These are phyloP conservation scores for Sebastes trivittatus DNA, from an alignment of 2,797 vertebrate species.

Conservation along the genomic window DNA sequence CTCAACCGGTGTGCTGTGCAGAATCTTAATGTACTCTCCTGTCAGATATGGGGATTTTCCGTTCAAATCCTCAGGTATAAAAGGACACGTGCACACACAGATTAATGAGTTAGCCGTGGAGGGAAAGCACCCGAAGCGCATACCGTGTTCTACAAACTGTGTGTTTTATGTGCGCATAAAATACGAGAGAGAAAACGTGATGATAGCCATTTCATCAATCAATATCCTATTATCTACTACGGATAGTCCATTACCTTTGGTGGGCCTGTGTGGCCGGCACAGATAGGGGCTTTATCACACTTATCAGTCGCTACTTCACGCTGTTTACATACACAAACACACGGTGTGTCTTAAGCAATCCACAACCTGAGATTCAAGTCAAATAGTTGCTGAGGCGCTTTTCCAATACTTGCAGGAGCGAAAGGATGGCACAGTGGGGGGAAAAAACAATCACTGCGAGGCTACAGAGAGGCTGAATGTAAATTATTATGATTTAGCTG, in stretches of 20 bases:
- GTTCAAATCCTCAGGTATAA: slow-evolving; percentile 54
- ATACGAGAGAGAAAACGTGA: background rate
- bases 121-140: slow-evolving; percentile 34
- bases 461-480: background rate
- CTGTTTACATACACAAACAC: background rate
- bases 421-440: slow-evolving; percentile 6
- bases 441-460: background rate
- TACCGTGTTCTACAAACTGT: background rate
- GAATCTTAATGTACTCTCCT: slow-evolving; percentile 80
- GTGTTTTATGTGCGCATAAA: slow-evolving; percentile 11
- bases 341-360: background rate
- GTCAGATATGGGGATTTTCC: slow-evolving; percentile 80
- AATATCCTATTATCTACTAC: slow-evolving; percentile 38
- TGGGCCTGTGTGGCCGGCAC: background rate
- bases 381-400: slow-evolving; percentile 13
- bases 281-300: slow-evolving; percentile 16
- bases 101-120: slow-evolving; percentile 14
- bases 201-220: slow-evolving; percentile 41
- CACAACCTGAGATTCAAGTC: slow-evolving; percentile 4
- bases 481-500: background rate
- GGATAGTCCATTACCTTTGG: slow-evolving; percentile 15
- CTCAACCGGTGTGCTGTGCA: slow-evolving; percentile 62
- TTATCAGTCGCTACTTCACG: background rate
- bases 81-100: slow-evolving; percentile 12
- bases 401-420: slow-evolving; percentile 29